Evolutionary conservation across 2,888 invertebrate species (phyloP).

Genomic region (Unio delphinus): DNA sequence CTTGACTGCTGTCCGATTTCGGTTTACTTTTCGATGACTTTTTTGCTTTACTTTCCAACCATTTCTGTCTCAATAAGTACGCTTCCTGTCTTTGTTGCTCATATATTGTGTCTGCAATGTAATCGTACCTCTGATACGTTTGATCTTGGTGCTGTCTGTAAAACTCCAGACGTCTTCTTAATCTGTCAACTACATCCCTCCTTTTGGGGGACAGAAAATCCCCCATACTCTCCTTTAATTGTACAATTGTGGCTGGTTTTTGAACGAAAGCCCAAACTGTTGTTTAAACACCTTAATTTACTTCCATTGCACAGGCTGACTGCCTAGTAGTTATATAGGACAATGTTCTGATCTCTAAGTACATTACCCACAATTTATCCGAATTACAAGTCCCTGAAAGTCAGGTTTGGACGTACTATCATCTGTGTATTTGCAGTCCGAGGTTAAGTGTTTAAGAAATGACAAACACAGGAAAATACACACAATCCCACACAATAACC

Average conservation of each 20-base stretch:
- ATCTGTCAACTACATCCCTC: conserved; percentile 83
- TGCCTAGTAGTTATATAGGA: background rate
- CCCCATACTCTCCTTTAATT: conserved; percentile 69
- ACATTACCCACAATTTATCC: conserved; percentile 1
- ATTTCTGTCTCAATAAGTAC: conserved; percentile 87
- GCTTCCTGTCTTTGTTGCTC: conserved; percentile 94
- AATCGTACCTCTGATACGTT: conserved; percentile 89
- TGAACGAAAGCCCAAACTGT: background rate
- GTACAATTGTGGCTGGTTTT: conserved; percentile 18
- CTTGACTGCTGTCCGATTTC: conserved; percentile 33
- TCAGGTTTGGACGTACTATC: background rate
- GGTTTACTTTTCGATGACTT: conserved; percentile 74
- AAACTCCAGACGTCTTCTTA: conserved; percentile 84
- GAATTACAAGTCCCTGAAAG: conserved; percentile 7
- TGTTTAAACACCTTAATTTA: background rate
- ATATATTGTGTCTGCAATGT: conserved; percentile 87
- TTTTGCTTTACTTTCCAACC: conserved; percentile 91
- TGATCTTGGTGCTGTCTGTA: conserved; percentile 89
- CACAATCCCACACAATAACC: conserved; percentile 1
- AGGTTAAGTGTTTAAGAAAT: background rate
- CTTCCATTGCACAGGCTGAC: background rate
- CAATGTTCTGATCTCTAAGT: background rate
- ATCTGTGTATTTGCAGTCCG: background rate
- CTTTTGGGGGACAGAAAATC: conserved; percentile 72
- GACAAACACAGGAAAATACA: background rate